Base-by-base conservation (phyloP, 2,113 vertebrate genomes). In the Centropristis striata region DNA sequence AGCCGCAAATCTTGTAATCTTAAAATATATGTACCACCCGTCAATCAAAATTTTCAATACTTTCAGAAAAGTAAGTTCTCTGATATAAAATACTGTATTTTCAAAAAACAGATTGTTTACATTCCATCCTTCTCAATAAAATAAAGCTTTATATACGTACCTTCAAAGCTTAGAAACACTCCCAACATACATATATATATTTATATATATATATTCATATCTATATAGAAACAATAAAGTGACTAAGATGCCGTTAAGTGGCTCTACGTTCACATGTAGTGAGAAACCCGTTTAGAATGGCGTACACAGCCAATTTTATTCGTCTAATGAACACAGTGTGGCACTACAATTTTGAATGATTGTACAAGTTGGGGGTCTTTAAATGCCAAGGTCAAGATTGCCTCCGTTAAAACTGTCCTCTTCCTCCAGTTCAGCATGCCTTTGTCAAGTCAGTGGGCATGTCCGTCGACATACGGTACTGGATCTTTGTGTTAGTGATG, bases 401-500 rank as follows among this genome's bases (percentile, higher is more conserved):
- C 86, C 83, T 78, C 65, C 8, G 5, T 54, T n/a, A 42, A 68
- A 77, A 55, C 21, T 5, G 37, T 58, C 73, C 37, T 21, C n/a
- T 67, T 37, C 76, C 5, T 41, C 14, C 32, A 8, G 60, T 64
- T 97, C 93, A 99, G 95, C 97, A 99, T 12, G 96, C 91, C 91
- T 97, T 98, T 23, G 96, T 96, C 85, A 98, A 91, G 88, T 98
- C 97, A 0, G 96, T 95, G 15, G 97, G 94, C 92, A 95, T 92
- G 67, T 98, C 96, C 0, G 94, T 90, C 0, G 98, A 97, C 94
- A 98, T 94, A 0, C 97, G 97, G 88, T 99, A 99, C 67, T 99
- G 98, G 89, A 99, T 96, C 96, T 99, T 99, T 88, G 98, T 99
- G 95, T 99, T 99, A 78, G 98, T 99, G 95, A 99, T 99, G 93